phyloP scores from a whole-genome alignment of 2,113 vertebrate species.

The Progne subis region DNA sequence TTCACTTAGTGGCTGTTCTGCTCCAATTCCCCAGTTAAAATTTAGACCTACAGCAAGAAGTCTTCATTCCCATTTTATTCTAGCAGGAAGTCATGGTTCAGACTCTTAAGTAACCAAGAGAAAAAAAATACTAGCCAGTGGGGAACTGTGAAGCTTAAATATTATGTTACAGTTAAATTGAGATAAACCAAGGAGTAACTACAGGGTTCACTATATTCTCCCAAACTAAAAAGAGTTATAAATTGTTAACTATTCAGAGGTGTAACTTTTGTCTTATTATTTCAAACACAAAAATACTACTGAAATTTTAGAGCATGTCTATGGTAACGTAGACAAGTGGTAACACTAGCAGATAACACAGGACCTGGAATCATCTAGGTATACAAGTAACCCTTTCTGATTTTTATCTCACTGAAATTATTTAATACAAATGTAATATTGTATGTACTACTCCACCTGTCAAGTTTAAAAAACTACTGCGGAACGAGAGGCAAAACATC shows the following conservation, averaged over 20 bases:
- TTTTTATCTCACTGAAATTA: not conserved
- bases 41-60: constrained; percentile 69
- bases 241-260: constrained; percentile 21
- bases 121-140: constrained; percentile 22
- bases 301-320: not conserved
- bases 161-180: constrained; percentile 49
- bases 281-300: constrained; percentile 30
- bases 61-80: constrained; percentile 69
- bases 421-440: not conserved
- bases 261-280: not conserved
- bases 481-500: not conserved
- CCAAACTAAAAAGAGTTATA: constrained; percentile 32
- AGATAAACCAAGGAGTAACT: constrained; percentile 53
- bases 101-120: constrained; percentile 57
- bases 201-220: not conserved
- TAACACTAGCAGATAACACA: not conserved
- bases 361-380: not conserved
- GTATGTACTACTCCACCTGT: not conserved
- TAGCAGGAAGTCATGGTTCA: constrained; percentile 48
- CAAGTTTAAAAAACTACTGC: not conserved
- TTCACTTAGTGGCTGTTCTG: constrained; percentile 69
- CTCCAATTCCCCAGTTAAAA: constrained; percentile 72
- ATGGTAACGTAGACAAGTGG: not conserved
- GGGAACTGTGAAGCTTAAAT: constrained; percentile 57
- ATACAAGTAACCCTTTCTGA: not conserved